These are phyloP conservation scores for Pocillopora meandrina DNA, from an alignment of 92 coral and sea anemone species.

Conservation along the genomic window DNA sequence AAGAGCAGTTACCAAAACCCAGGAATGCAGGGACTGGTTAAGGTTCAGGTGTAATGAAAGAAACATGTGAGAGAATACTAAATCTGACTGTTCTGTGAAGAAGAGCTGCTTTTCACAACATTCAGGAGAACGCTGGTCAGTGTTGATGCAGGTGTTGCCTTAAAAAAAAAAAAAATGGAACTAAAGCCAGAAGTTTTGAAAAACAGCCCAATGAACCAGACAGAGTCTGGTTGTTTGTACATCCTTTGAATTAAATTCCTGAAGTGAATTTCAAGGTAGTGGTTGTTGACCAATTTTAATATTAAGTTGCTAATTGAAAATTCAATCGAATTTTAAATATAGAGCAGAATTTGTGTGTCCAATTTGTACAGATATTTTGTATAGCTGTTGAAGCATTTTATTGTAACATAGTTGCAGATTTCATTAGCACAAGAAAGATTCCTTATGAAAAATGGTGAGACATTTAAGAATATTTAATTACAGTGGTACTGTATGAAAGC, in stretches of 20 bases:
- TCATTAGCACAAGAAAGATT: conserved; percentile 30
- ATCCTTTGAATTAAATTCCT: not conserved
- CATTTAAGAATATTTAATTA: conserved; percentile 52
- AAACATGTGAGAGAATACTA: not conserved
- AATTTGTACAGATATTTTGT: conserved; percentile 86
- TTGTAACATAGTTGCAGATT: conserved; percentile 58
- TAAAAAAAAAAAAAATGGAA: conserved; percentile 4
- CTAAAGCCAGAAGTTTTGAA: not conserved
- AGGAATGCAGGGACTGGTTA: conserved; percentile 89
- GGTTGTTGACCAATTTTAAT: not conserved
- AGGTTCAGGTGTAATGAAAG: conserved; percentile 76
- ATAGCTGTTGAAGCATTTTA: conserved; percentile 66
- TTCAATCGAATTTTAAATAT: conserved; percentile 34
- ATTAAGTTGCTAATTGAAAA: not conserved
- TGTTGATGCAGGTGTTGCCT: conserved; percentile 10
- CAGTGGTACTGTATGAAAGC: conserved; percentile 38
- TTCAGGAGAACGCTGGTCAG: not conserved
- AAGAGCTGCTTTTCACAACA: conserved; percentile 24
- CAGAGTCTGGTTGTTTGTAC: not conserved
- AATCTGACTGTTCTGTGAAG: not conserved
- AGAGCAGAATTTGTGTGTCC: conserved; percentile 38
- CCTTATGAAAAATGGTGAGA: conserved; percentile 15
- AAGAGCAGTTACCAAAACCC: conserved; percentile 78
- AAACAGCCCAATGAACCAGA: conserved; percentile 10
- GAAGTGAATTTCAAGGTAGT: conserved; percentile 4